Conservation (phyloP, 2,888 invertebrate genomes). For the Apodemia hepburni region DNA sequence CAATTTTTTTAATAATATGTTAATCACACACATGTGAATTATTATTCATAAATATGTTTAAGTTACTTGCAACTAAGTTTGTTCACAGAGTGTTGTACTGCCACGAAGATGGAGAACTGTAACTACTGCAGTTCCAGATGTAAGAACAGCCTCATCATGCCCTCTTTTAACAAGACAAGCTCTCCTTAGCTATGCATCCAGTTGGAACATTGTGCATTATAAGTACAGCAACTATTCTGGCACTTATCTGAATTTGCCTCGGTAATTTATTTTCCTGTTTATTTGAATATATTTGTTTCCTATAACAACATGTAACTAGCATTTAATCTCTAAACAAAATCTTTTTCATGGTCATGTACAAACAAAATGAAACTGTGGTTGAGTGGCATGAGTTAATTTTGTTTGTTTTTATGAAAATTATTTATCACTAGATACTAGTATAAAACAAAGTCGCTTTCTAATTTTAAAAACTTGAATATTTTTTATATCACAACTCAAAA, state of each 20-base stretch:
- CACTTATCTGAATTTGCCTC: constrained; percentile 92
- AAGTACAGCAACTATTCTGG: constrained; percentile 95
- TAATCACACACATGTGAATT: no score
- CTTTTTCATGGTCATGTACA: background rate
- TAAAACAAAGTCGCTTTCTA: no score
- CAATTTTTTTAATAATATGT: no score
- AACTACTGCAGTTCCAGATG: constrained; percentile 81
- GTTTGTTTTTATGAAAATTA: background rate
- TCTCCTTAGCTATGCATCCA: constrained; percentile 88
- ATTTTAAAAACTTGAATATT: no score
- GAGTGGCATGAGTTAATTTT: background rate
- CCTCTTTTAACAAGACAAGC: constrained; percentile 82
- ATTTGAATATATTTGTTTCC: background rate
- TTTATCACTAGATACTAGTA: no score
- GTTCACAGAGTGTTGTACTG: constrained; percentile 85
- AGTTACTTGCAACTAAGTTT: background rate
- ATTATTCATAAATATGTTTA: background rate
- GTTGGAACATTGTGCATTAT: constrained; percentile 94
- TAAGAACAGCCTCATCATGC: constrained; percentile 69
- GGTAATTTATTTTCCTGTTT: constrained; percentile 62
- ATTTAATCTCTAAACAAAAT: background rate
- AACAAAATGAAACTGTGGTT: background rate
- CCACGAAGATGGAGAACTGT: constrained; percentile 91
- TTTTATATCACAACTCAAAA: no score
- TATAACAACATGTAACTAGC: background rate